Evolutionary conservation across 2,797 vertebrate genomes (phyloP).

Genomic region (Anableps anableps): DNA sequence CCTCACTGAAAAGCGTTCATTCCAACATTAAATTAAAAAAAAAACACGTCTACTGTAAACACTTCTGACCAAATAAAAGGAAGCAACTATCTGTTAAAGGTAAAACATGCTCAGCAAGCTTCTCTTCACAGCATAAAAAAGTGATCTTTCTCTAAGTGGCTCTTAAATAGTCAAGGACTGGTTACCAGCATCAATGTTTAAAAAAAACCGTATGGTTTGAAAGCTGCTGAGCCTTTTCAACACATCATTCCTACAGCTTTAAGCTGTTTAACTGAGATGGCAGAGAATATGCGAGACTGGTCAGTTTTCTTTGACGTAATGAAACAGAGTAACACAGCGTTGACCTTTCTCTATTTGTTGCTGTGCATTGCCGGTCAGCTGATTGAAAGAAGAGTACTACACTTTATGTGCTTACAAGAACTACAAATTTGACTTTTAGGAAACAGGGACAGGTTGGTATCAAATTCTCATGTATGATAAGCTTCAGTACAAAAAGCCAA

Average conservation of each 20-base stretch:
- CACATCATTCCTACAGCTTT: not conserved
- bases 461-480: too few species aligned
- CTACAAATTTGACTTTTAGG: too few species aligned
- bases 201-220: not conserved
- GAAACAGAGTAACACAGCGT: not conserved
- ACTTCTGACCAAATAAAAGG: slow-evolving; percentile 11
- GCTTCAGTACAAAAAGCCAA: too few species aligned
- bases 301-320: not conserved
- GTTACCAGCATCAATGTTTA: not conserved
- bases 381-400: not conserved
- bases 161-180: slow-evolving; percentile 14
- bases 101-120: slow-evolving; percentile 49
- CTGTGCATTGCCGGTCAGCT: not conserved
- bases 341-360: too few species aligned
- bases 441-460: too few species aligned
- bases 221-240: not conserved
- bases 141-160: slow-evolving; percentile 44
- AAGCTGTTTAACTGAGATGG: not conserved
- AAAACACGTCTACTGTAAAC: not conserved
- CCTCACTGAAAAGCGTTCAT: slow-evolving; percentile 46
- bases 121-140: slow-evolving; percentile 58
- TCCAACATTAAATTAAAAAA: slow-evolving; percentile 60
- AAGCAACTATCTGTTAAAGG: slow-evolving; percentile 23
- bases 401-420: too few species aligned
- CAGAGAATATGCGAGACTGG: not conserved